Base-by-base conservation (phyloP, 2,888 invertebrate species). In the Drosophila lacicola region DNA sequence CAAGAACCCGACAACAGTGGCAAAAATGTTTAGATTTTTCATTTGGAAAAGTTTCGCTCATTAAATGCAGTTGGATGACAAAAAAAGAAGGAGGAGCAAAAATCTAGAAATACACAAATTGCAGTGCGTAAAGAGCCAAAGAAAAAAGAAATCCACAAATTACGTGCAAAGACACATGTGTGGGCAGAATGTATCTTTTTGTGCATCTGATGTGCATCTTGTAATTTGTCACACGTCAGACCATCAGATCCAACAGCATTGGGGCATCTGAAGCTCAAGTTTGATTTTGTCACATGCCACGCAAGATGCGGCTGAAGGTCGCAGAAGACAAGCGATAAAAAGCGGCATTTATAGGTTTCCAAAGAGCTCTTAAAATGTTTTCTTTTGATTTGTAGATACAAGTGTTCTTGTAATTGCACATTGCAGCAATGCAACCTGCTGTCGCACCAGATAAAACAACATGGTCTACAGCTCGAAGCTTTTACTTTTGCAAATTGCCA, bases 41-140 rank as follows among this genome's bases (percentile, higher is more conserved):
- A 47, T 67, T 75, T 76, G 74, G 78, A 80, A 72, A 68, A 51
- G 49, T 57, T 55, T 46, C 45, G 61, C 36, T 49, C 66, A 62
- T 67, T 46, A 50, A 62, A 77, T 82, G 70, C 65, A 61, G 56
- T 72, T 53, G 44, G 47, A 39, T 53, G 47, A 55, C 50, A 63
- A 66, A 68, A 58, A 13, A 13, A 39, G 37, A 57, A 25, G 36
- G 46, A 46, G 8, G 0, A 21, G 17, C 17, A 41, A 2, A 17
- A 9, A 17, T n/a, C 37, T 19, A 58, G 0, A 53, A 8, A 51
- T 19, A 25, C 10, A 41, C 17, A 25, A 19, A 70, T 13, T 65
- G 73, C 71, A 72, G 21, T 53, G 53, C 71, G 55, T 47, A n/a
- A 39, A 6, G 4, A 25, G 6, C 6, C 6, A 8, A 0, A 25